These are phyloP conservation scores for Onychomys arenicola DNA, from an alignment of 2,797 vertebrate genomes.

Conservation along the genomic window DNA sequence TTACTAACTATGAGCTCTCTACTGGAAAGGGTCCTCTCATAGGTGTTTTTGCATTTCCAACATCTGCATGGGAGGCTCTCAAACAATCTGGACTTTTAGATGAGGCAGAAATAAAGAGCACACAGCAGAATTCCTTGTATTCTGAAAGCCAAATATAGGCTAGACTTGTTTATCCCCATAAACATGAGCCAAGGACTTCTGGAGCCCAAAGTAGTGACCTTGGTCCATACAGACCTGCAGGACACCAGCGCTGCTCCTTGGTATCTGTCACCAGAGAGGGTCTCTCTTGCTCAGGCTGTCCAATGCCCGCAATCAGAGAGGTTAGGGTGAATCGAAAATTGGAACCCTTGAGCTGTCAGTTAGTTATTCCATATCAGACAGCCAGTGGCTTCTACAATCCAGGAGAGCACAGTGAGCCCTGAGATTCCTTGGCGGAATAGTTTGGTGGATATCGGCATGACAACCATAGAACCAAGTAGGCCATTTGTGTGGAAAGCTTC, in stretches of 20 bases:
- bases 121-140: neutral
- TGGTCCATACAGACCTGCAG: neutral
- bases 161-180: neutral
- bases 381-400: neutral
- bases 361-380: neutral
- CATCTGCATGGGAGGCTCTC: neutral
- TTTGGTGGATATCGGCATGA: too few relatives aligned
- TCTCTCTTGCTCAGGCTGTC: neutral
- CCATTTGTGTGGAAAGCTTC: neutral
- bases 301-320: neutral
- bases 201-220: neutral
- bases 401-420: neutral
- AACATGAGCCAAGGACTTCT: neutral
- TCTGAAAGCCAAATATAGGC: neutral
- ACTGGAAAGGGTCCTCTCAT: neutral
- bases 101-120: neutral
- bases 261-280: neutral
- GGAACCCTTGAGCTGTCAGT: neutral
- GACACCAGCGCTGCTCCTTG: neutral
- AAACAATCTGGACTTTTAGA: neutral
- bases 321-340: neutral
- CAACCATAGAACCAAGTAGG: neutral
- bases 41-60: neutral
- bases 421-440: neutral
- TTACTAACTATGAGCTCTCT: neutral